A percentile compares a stretch with the other conserved stretches of the same genome.
phyloP scores from a whole-genome alignment of 2,797 vertebrate genomes.

The Dicrostonyx torquatus region DNA sequence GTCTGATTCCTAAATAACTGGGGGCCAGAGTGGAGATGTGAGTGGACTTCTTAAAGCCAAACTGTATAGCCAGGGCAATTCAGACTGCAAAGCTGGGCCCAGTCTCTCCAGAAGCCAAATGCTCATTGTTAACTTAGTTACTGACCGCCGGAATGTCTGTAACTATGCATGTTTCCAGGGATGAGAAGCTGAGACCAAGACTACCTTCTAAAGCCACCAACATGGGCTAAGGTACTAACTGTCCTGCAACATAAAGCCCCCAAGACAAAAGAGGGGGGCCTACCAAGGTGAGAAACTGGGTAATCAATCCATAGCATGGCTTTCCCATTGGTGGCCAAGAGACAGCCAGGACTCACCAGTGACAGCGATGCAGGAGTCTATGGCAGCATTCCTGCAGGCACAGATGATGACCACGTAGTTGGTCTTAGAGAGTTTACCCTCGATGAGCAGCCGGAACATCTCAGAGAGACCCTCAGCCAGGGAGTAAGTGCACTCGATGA shows the following conservation, averaged over 20 bases:
- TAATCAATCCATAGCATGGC: fast-evolving
- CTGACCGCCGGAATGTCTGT: neutral
- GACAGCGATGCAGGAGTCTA: conserved; percentile 96
- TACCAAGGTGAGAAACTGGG: fast-evolving
- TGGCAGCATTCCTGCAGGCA: conserved; percentile 89
- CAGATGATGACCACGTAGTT: conserved; percentile 97
- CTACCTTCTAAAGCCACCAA: neutral
- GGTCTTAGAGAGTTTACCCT: conserved; percentile 92
- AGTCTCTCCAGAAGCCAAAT: neutral
- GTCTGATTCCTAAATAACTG: neutral
- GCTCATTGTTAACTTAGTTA: too few relatives aligned
- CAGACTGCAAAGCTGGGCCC: neutral
- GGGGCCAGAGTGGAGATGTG: neutral
- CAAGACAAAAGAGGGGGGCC: fast-evolving
- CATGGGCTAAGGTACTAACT: fast-evolving
- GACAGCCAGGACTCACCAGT: conserved; percentile 74
- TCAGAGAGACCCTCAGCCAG: conserved; percentile 94
- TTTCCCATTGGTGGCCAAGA: neutral
- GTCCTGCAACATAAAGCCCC: neutral
- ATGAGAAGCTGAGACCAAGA: fast-evolving
- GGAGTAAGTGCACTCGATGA: conserved; percentile 92
- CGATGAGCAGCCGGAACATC: conserved; percentile 92
- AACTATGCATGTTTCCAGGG: fast-evolving
- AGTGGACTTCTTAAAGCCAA: fast-evolving
- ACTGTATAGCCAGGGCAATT: neutral